Evolutionary conservation across 2,113 vertebrate species (phyloP).

Genomic region (Notechis scutatus): DNA sequence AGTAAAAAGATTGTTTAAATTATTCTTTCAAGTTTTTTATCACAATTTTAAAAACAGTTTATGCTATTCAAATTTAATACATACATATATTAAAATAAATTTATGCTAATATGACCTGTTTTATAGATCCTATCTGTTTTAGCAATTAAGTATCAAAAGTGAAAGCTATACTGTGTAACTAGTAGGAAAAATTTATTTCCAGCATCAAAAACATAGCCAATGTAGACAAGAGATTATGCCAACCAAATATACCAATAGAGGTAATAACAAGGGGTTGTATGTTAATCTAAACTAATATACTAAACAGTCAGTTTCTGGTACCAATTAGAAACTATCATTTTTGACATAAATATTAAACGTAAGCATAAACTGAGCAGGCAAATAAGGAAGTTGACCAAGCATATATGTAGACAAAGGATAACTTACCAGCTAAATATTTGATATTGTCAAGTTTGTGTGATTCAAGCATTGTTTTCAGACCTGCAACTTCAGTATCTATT

Average conservation of each 20-base stretch:
- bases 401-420: neutral
- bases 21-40: neutral
- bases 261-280: constrained; percentile 8
- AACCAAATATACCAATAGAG: neutral
- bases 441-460: constrained; percentile 95
- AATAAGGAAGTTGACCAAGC: constrained; percentile 2
- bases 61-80: neutral
- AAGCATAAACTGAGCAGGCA: neutral
- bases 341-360: neutral
- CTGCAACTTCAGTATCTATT: constrained; percentile 94
- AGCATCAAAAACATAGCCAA: neutral
- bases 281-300: neutral
- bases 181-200: neutral
- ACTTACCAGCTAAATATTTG: constrained; percentile 94
- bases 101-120: neutral
- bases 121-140: neutral
- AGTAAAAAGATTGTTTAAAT: constrained; percentile 5
- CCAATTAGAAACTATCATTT: neutral
- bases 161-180: neutral
- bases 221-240: neutral
- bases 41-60: neutral
- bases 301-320: neutral
- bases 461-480: constrained; percentile 94
- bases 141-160: neutral
- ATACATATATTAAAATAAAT: neutral